Conservation (phyloP, 2,797 vertebrate genomes). For the Hybognathus amarus region DNA sequence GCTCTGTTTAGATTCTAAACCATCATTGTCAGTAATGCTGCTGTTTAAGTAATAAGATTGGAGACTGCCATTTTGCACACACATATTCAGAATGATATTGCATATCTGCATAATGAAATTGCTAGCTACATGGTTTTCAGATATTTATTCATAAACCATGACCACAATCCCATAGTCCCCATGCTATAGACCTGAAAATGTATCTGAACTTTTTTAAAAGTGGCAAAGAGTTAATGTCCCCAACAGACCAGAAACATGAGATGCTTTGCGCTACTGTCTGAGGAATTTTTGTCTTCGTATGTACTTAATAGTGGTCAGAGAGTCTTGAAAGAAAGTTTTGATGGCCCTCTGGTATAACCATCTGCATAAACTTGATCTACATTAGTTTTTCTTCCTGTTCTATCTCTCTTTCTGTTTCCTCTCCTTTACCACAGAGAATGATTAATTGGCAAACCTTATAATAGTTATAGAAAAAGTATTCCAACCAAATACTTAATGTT, state of each 20-base stretch:
- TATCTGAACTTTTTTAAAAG: conserved; percentile 60
- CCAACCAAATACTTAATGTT: neutral
- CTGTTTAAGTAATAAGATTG: conserved; percentile 15
- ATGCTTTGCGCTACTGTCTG: conserved; percentile 61
- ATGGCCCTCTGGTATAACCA: conserved; percentile 61
- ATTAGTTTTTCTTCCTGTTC: conserved; percentile 17
- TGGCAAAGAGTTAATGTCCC: conserved; percentile 57
- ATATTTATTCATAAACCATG: conserved; percentile 19
- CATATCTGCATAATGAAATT: too few relatives aligned
- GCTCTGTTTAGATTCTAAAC: neutral
- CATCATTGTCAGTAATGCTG: neutral
- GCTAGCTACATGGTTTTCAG: conserved; percentile 28
- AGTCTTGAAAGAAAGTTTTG: conserved; percentile 54
- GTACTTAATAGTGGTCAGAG: conserved; percentile 55
- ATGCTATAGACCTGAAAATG: conserved; percentile 52
- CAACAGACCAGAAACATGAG: conserved; percentile 67
- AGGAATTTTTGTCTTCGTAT: conserved; percentile 55
- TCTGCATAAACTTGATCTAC: conserved; percentile 67
- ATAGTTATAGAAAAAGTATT: neutral
- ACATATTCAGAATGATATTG: conserved; percentile 6
- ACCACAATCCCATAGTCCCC: conserved; percentile 31
- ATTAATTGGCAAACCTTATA: neutral
- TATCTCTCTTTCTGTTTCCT: neutral
- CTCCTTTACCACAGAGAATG: neutral
- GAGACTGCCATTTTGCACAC: neutral